Conservation (phyloP, 2,113 vertebrate genomes). For the Cinclus mexicanus region DNA sequence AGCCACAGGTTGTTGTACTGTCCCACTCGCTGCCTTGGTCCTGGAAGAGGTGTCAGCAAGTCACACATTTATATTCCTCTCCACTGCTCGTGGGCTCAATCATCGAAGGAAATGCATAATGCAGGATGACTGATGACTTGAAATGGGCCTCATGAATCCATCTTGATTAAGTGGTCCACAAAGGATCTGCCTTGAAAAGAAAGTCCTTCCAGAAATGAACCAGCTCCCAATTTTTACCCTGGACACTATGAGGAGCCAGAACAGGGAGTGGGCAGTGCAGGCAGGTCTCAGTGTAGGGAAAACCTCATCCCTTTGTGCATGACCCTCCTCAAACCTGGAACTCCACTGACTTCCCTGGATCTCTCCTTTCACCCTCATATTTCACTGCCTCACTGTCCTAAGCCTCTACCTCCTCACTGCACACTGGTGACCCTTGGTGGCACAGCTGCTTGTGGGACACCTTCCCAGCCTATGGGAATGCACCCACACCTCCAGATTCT, state of each 20-base stretch:
- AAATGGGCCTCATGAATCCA: constrained; percentile 39
- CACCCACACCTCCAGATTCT: neutral
- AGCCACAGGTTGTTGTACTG: constrained; percentile 26
- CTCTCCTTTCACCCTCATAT: neutral
- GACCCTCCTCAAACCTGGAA: neutral
- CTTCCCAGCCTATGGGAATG: neutral
- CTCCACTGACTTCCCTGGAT: neutral
- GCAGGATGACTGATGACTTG: constrained; percentile 48
- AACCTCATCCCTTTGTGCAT: neutral
- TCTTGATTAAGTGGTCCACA: constrained; percentile 28
- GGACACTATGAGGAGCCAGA: neutral
- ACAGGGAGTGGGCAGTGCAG: neutral
- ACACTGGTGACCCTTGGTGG: no score
- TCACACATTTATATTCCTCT: constrained; percentile 49
- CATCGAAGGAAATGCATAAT: constrained; percentile 56
- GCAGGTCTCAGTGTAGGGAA: neutral
- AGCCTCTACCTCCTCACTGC: neutral
- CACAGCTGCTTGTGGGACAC: neutral
- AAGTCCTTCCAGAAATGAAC: neutral
- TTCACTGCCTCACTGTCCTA: neutral
- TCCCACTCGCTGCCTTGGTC: neutral
- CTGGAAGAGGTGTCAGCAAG: constrained; percentile 30
- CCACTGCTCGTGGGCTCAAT: neutral
- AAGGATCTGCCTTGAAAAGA: constrained; percentile 30
- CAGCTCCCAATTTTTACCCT: neutral